Evolutionary conservation across 2,888 invertebrate species (phyloP), one percentile per base, ranked within the genome.

Genomic region (Lepidochitona cinerea): DNA sequence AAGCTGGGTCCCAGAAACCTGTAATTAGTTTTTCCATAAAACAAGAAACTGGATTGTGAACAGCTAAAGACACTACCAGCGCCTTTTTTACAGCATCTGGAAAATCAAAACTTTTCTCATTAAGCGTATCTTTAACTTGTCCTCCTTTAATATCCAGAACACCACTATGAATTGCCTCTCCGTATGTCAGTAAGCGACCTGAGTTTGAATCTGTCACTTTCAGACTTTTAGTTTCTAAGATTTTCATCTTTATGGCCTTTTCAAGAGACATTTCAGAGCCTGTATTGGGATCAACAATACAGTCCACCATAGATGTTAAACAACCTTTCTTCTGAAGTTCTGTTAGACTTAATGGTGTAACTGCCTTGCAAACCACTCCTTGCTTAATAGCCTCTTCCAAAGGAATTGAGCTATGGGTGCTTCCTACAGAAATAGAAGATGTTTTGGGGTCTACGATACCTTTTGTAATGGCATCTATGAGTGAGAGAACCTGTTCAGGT

Each of bases 191-290:
- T 14, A 59, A 1, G 29, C 29, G 23, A 4, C 59, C 7, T 29
- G 59, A 4, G 4, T 14, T 18, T 14, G 59, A 59, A 32, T 59
- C 59, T 2, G 59, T 29, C 29, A 59, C 29, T 26, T 59, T 59
- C 4, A 59, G 14, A 32, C 59, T 59, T 14, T 29, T 59, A 14
- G 59, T 23, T 4, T 59, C 59, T 59, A 59, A 70, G 18, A 70
- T 37, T 70, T 29, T 70, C 36, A 26, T 93, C 70, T 94, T 93
- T 49, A 98, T 93, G 0, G 98, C 98, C 91, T 96, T 94, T 71
- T 94, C 93, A 71, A 98, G 94, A 7, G 94, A 95, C 23, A 98
- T 87, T 2, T 94, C 90, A 80, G 95, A 94, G 59, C 96, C 96
- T 76, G 95, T 93, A 85, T 95, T 94, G 3, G 96, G 95, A 72